phyloP scores from a whole-genome alignment of 2,113 vertebrate species.

The Syngnathus scovelli region DNA sequence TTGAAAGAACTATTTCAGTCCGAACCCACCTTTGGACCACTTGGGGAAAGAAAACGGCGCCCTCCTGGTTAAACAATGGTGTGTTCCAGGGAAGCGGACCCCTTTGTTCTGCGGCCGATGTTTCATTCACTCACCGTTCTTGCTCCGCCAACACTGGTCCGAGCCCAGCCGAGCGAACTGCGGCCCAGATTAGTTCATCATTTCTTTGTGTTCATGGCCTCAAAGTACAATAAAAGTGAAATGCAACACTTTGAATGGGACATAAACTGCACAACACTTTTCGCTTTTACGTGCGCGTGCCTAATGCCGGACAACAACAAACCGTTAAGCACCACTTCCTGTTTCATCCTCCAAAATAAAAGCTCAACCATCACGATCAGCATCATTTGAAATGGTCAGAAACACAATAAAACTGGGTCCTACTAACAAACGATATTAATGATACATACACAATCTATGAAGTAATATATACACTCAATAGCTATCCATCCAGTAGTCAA shows the following conservation, averaged over 20 bases:
- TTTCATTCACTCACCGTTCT: constrained; percentile 24
- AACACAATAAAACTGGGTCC: not conserved
- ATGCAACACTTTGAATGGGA: not conserved
- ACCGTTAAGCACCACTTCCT: not conserved
- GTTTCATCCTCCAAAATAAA: not conserved
- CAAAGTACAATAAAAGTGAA: not conserved
- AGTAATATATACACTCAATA: not conserved
- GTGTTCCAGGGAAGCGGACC: constrained; percentile 31
- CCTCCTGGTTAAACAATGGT: constrained; percentile 44
- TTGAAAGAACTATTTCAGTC: constrained; percentile 26
- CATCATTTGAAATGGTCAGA: not conserved
- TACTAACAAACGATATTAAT: not conserved
- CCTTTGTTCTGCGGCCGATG: constrained; percentile 58
- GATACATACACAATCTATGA: not conserved
- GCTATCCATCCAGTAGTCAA: too few relatives aligned
- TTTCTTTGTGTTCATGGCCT: not conserved
- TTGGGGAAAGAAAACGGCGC: constrained; percentile 27
- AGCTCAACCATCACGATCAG: not conserved
- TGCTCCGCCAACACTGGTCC: not conserved
- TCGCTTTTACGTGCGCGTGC: not conserved
- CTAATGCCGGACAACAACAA: not conserved
- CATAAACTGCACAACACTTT: not conserved
- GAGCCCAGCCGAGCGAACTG: not conserved
- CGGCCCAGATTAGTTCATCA: not conserved
- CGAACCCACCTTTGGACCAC: constrained; percentile 5